Percentiles rank a stretch among this genome's conserved stretches.
phyloP scores from a whole-genome alignment of 2,797 vertebrate species.

The Hippoglossus hippoglossus region DNA sequence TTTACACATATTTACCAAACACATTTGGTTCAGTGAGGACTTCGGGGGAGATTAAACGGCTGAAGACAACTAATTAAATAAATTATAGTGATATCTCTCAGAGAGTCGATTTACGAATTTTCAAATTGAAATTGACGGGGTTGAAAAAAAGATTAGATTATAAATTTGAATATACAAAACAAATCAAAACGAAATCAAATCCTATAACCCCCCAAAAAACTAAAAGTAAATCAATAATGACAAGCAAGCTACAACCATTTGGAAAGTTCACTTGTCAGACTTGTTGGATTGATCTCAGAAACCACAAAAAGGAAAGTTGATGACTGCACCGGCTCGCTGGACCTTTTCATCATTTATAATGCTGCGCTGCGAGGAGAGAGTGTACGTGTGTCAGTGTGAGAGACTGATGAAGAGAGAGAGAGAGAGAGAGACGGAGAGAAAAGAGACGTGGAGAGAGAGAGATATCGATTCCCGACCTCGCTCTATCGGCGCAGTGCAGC shows the following conservation, averaged over 20 bases:
- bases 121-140: not conserved
- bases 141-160: too few species aligned
- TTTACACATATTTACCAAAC: not conserved
- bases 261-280: slow-evolving; percentile 22
- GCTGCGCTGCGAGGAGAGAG: slow-evolving; percentile 17
- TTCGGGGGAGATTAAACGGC: not conserved
- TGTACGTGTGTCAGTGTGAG: slow-evolving; percentile 46
- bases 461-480: slow-evolving; percentile 50
- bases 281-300: slow-evolving; percentile 47
- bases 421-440: not conserved
- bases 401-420: slow-evolving; percentile 25
- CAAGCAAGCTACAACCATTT: too few species aligned
- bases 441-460: not conserved
- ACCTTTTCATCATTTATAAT: slow-evolving; percentile 52
- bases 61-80: not conserved
- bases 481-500: slow-evolving; percentile 57
- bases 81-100: not conserved
- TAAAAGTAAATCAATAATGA: too few species aligned
- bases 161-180: not conserved
- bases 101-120: not conserved
- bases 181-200: not conserved
- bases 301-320: slow-evolving; percentile 44
- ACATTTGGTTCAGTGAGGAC: not conserved
- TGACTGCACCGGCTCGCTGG: slow-evolving; percentile 14
- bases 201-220: too few species aligned